These are phyloP conservation scores for Amyelois transitella DNA, from an alignment of 1,140 invertebrate genomes.

Conservation along the genomic window DNA sequence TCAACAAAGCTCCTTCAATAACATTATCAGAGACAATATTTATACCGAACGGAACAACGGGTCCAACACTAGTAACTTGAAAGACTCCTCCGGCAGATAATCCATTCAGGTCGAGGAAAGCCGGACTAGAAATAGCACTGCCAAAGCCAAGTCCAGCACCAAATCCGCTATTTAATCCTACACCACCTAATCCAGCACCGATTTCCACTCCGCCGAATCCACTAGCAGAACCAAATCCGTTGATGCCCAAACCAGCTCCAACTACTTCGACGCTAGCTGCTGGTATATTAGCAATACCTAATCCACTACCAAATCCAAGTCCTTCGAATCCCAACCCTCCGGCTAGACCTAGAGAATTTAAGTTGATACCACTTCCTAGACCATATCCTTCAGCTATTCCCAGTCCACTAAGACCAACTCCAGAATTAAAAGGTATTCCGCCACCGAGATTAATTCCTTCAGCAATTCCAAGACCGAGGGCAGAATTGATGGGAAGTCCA, in stretches of 20 bases:
- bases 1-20: slow-evolving; percentile 28
- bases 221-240: too few species aligned
- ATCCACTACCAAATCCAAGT: neutral
- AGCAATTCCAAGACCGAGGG: too few species aligned
- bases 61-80: slow-evolving; percentile 9
- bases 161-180: neutral
- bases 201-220: too few species aligned
- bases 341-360: too few species aligned
- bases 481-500: too few species aligned
- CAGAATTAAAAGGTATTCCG: neutral
- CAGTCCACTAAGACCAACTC: neutral
- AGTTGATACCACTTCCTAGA: too few species aligned
- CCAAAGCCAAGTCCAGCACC: neutral
- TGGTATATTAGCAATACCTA: neutral
- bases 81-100: neutral
- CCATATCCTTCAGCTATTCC: slow-evolving; percentile 21
- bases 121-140: neutral
- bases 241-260: neutral
- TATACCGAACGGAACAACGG: slow-evolving; percentile 21
- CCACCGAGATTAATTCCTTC: too few species aligned
- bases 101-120: neutral
- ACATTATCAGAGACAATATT: neutral
- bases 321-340: neutral
- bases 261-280: neutral
- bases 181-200: too few species aligned